Evolutionary conservation across 2,888 invertebrate genomes (phyloP), one percentile per base, ranked within the genome.

Genomic region (Koerneria pararmatus): DNA sequence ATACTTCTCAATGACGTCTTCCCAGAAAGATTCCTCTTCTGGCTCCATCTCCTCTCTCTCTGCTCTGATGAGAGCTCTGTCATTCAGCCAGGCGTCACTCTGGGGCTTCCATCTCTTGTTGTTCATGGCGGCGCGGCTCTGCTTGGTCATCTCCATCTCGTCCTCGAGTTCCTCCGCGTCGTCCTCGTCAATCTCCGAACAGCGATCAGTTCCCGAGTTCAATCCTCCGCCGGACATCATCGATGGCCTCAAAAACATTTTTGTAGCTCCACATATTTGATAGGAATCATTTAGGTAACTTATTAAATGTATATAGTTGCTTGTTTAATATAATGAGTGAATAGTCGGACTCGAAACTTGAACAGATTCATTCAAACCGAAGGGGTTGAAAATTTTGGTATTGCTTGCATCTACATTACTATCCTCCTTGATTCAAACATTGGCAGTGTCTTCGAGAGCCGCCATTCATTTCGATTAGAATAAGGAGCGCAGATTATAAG

Each of bases 11-110:
- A 98, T 89, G 65, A 98, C 86, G 78, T 95, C 94, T 83, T 89
- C 91, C 95, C 95, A 98, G 86, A 98, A 98, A 65, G 87, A 67
- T 87, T 98, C 97, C 70, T 90, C 88, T 73, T 91, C 90, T 22
- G 88, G 89, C 31, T 83, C 82, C 66, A 98, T 86, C 81, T 90
- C 91, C 81, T 93, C 92, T 24, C 93, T 90, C 85, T 92, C 92
- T 58, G 95, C 95, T 83, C 92, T 91, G 77, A 90, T 11, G 4
- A 65, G n/a, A 11, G 58, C 31, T 41, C 61, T 61, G 35, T 78
- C 79, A 8, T 59, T 63, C 8, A 80, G 66, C 80, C 80, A 80
- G 6, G 72, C 72, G 57, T 80, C 80, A 59, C 74, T 75, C 34
- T 74, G 74, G 0, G 73, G 69, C 49, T 77, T 75, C 79, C 79